These are phyloP conservation scores for Neofelis nebulosa DNA, from an alignment of 2,113 vertebrate species.

Conservation along the genomic window DNA sequence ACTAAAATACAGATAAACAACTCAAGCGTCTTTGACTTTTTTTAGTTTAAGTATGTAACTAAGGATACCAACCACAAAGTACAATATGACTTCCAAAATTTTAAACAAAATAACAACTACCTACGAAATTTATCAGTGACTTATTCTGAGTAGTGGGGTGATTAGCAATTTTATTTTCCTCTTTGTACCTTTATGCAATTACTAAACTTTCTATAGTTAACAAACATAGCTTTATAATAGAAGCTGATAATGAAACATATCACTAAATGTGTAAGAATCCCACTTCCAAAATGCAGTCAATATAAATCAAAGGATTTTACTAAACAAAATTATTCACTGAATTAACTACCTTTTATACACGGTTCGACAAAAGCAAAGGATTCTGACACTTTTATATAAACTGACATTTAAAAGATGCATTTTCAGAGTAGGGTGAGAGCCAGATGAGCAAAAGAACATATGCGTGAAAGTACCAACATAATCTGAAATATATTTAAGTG, in stretches of 20 bases:
- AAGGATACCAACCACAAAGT: neutral
- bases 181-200: neutral
- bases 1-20: neutral
- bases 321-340: conserved; percentile 10
- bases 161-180: neutral
- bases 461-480: neutral
- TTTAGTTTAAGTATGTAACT: neutral
- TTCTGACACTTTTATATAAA: neutral
- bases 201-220: neutral
- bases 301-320: neutral
- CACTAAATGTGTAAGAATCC: neutral
- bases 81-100: neutral
- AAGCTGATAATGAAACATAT: neutral
- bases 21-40: neutral
- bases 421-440: neutral
- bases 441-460: neutral
- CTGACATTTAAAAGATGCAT: neutral
- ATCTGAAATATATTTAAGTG: neutral
- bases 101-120: neutral
- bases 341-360: neutral
- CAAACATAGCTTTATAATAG: neutral
- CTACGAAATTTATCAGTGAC: neutral
- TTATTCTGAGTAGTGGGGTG: neutral
- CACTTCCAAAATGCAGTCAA: neutral
- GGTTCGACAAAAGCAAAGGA: neutral